Evolutionary conservation across 2,888 invertebrate species (phyloP).

Genomic region (Plagodis pulveraria): DNA sequence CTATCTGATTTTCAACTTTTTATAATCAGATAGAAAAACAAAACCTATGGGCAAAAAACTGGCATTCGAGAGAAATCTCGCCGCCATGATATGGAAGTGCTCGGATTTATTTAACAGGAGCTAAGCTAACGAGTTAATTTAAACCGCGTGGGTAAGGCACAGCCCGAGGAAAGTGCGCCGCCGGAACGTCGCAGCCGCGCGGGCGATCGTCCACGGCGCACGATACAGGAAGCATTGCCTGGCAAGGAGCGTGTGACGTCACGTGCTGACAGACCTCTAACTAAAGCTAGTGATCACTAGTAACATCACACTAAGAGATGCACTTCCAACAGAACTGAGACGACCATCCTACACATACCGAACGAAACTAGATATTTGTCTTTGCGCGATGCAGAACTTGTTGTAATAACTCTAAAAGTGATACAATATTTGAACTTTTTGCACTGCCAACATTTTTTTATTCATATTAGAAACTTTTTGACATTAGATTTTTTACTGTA

Average conservation of each 20-base stretch:
- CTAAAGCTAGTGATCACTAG: slow-evolving; percentile 16
- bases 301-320: slow-evolving; percentile 54
- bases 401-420: slow-evolving; percentile 19
- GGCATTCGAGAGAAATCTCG: slow-evolving; percentile 18
- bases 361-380: slow-evolving; percentile 42
- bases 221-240: slow-evolving; percentile 70
- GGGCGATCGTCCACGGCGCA: slow-evolving; percentile 86
- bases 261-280: slow-evolving; percentile 21
- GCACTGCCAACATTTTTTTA: slow-evolving; percentile 6
- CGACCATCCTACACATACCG: slow-evolving; percentile 49
- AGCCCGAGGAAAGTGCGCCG: slow-evolving; percentile 63
- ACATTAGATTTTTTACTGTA: background rate
- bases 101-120: slow-evolving; percentile 16
- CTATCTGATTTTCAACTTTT: no score
- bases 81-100: slow-evolving; percentile 18
- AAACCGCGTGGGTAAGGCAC: no score
- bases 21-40: no score
- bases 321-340: slow-evolving; percentile 44
- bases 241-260: slow-evolving; percentile 86
- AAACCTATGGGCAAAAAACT: slow-evolving; percentile 1
- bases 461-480: background rate
- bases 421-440: slow-evolving; percentile 10
- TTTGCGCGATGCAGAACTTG: slow-evolving; percentile 60
- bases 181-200: slow-evolving; percentile 86
- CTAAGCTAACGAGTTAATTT: background rate